Evolutionary conservation across 2,888 invertebrate genomes (phyloP).

Genomic region (Netelia inedita): DNA sequence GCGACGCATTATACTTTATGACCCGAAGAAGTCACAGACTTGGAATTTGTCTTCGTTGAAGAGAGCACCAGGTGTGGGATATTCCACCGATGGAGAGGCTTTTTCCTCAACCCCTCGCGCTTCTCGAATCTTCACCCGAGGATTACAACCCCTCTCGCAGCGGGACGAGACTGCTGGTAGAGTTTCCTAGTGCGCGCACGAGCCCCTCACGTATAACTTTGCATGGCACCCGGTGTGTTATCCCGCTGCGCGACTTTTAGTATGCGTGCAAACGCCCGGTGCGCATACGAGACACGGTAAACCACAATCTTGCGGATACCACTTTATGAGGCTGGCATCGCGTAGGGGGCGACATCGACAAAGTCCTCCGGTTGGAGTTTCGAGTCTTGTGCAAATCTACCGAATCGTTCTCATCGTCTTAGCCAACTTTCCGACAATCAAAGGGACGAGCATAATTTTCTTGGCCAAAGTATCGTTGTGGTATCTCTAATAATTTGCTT

Average conservation of each 20-base stretch:
- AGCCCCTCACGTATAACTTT: conserved; percentile 50
- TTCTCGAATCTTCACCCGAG: conserved; percentile 57
- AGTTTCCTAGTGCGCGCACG: conserved; percentile 32
- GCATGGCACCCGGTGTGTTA: conserved; percentile 53
- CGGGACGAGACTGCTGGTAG: conserved; percentile 14
- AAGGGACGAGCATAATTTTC: conserved; percentile 28
- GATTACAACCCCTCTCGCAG: conserved; percentile 66
- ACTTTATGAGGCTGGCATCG: conserved; percentile 32
- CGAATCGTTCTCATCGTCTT: conserved; percentile 57
- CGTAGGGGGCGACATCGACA: not conserved
- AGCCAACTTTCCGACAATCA: conserved; percentile 52
- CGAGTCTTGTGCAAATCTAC: conserved; percentile 64
- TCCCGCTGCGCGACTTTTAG: conserved; percentile 66
- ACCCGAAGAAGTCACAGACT: conserved; percentile 60
- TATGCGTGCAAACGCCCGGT: conserved; percentile 55
- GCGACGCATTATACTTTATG: conserved; percentile 45
- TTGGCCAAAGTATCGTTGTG: not conserved
- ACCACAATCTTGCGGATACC: conserved; percentile 66
- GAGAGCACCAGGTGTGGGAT: conserved; percentile 70
- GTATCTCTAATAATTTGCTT: conserved; percentile 11
- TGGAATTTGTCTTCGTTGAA: conserved; percentile 70
- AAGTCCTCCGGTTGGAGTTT: conserved; percentile 29
- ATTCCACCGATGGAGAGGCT: conserved; percentile 49
- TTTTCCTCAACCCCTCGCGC: conserved; percentile 51
- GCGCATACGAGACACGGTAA: conserved; percentile 60